A percentile compares a stretch with the other conserved stretches of the same genome.
These are phyloP conservation scores for Tiliacea citrago DNA, from an alignment of 2,888 invertebrate genomes.

Conservation along the genomic window DNA sequence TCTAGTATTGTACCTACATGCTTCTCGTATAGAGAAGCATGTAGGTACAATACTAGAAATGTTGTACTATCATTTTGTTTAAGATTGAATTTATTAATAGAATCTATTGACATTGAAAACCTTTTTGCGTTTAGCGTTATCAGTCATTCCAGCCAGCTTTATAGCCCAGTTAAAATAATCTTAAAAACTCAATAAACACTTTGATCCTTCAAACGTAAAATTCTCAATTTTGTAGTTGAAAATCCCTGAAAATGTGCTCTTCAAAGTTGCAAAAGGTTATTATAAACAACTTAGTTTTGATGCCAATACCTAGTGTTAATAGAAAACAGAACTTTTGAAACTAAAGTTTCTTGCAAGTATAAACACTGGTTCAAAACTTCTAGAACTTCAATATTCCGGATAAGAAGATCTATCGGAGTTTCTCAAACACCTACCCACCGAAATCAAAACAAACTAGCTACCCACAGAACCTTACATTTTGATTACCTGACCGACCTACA, in stretches of 20 bases:
- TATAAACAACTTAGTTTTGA: slow-evolving; percentile 2
- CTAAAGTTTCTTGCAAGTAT: slow-evolving; percentile 7
- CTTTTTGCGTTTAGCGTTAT: neutral
- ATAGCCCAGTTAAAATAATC: neutral
- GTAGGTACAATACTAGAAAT: too few relatives aligned
- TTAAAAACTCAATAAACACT: too few relatives aligned
- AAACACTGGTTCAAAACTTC: slow-evolving; percentile 11
- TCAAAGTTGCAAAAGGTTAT: neutral
- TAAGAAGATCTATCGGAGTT: slow-evolving; percentile 14
- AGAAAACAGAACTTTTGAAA: neutral
- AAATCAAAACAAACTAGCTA: slow-evolving; percentile 18
- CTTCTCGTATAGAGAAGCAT: too few relatives aligned
- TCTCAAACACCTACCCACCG: slow-evolving; percentile 3
- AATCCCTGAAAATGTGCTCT: neutral
- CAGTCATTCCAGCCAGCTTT: too few relatives aligned
- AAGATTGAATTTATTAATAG: too few relatives aligned
- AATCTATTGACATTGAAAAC: too few relatives aligned
- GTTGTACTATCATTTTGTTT: too few relatives aligned
- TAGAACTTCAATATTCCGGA: slow-evolving; percentile 16
- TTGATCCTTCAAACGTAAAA: neutral
- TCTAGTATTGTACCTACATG: too few relatives aligned
- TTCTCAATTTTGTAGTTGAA: neutral
- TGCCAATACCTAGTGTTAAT: neutral
- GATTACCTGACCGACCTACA: slow-evolving; percentile 40
- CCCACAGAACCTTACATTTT: slow-evolving; percentile 34